A percentile compares a stretch with the other conserved stretches of the same genome.
These are phyloP conservation scores for Neoniphon sammara DNA, from an alignment of 2,797 vertebrate genomes.

Conservation along the genomic window DNA sequence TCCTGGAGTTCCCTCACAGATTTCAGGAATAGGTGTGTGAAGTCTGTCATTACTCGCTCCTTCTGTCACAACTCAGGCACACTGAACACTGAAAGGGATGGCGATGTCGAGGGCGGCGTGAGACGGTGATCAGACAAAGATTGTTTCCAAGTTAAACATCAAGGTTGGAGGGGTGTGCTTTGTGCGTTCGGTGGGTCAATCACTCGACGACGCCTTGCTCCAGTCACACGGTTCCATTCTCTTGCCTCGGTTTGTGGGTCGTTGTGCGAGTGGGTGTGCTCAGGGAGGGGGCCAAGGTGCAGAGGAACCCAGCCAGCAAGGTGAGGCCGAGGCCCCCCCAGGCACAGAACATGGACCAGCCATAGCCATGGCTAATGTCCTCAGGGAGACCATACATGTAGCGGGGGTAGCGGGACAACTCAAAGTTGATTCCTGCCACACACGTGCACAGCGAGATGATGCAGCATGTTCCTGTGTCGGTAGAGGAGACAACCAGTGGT, in stretches of 20 bases:
- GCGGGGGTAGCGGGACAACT: constrained; percentile 93
- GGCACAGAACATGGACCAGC: constrained; percentile 98
- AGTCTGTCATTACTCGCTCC: constrained; percentile 62
- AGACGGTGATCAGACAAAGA: constrained; percentile 73
- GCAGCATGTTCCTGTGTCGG: constrained; percentile 90
- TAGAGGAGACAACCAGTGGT: constrained; percentile 46
- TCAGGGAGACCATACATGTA: constrained; percentile 93
- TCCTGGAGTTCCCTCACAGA: constrained; percentile 49
- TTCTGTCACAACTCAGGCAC: constrained; percentile 75
- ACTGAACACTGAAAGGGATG: constrained; percentile 73
- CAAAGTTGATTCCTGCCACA: constrained; percentile 95
- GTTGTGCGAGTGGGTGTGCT: constrained; percentile 88
- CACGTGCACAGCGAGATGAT: constrained; percentile 96
- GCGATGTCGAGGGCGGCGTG: constrained; percentile 66
- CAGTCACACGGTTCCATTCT: constrained; percentile 93
- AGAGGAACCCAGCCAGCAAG: constrained; percentile 93
- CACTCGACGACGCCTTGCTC: constrained; percentile 31
- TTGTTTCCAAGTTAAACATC: constrained; percentile 73
- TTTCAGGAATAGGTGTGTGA: constrained; percentile 57
- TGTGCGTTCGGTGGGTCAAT: constrained; percentile 72
- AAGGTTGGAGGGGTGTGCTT: constrained; percentile 75
- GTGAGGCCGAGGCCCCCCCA: constrained; percentile 95
- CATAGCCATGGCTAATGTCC: constrained; percentile 97
- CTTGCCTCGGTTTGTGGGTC: constrained; percentile 91
- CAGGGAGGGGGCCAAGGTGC: constrained; percentile 92